A percentile compares a stretch with the other conserved stretches of the same genome.
These are phyloP conservation scores for Panthera leo DNA, from an alignment of 2,113 vertebrate genomes.

Conservation along the genomic window DNA sequence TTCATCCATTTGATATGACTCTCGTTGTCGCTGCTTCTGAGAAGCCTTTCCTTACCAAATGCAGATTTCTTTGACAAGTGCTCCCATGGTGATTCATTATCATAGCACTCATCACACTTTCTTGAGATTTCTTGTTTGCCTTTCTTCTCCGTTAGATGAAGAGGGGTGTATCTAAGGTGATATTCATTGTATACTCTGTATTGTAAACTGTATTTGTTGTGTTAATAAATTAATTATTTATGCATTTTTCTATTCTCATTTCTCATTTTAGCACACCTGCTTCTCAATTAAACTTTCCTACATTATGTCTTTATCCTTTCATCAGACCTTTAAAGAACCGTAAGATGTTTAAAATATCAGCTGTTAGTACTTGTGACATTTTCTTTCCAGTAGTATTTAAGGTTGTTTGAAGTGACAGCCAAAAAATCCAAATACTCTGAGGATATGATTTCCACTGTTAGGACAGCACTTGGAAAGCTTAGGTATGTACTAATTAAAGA, in stretches of 20 bases:
- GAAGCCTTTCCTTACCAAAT: not conserved
- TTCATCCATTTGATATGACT: not conserved
- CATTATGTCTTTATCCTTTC: not conserved
- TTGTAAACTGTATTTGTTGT: not conserved
- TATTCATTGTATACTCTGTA: not conserved
- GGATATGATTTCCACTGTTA: not conserved
- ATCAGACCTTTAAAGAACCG: not conserved
- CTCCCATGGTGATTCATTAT: not conserved
- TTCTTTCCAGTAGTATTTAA: not conserved
- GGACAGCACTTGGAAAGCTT: not conserved
- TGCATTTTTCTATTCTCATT: not conserved
- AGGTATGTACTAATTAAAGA: not conserved
- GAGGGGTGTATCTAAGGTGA: not conserved
- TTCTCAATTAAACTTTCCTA: not conserved
- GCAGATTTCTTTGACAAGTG: not conserved
- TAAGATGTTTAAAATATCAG: not conserved
- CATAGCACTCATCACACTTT: not conserved
- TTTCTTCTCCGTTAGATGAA: not conserved
- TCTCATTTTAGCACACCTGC: not conserved
- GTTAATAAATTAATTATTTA: not conserved
- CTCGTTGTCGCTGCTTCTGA: not conserved
- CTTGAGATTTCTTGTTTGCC: not conserved
- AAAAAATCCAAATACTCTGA: not conserved
- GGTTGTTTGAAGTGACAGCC: not conserved
- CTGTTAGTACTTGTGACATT: not conserved